Conservation (phyloP, 2,113 vertebrate species). For the Amphiprion percula region DNA sequence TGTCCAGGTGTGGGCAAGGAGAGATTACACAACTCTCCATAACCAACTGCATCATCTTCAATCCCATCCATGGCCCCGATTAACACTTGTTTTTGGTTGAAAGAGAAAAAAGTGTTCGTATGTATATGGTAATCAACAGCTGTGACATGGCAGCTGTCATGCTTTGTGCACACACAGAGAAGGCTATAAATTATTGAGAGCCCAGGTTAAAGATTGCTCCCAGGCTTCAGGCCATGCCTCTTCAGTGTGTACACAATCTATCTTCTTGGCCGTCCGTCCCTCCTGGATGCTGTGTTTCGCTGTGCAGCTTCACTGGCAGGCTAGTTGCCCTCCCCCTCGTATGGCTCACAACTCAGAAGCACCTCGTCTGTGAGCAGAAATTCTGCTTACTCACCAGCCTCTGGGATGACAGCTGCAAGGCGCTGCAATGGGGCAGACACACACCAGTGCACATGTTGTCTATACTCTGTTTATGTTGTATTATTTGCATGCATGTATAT, state of each 20-base stretch:
- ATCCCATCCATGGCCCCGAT: conserved; percentile 4
- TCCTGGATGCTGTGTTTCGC: conserved; percentile 36
- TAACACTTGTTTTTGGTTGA: conserved; percentile 2
- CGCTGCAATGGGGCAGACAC: conserved; percentile 52
- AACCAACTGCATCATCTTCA: conserved; percentile 10
- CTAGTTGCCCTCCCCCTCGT: conserved; percentile 44
- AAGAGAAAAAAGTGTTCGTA: conserved; percentile 26
- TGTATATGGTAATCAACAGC: conserved; percentile 41
- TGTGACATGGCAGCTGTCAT: conserved; percentile 59
- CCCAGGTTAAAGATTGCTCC: conserved; percentile 61
- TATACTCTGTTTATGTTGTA: conserved; percentile 20
- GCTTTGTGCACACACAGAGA: conserved; percentile 42
- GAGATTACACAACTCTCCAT: neutral
- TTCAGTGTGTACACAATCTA: conserved; percentile 27
- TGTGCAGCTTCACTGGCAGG: conserved; percentile 23
- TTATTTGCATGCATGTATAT: conserved; percentile 1
- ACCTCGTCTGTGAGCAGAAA: conserved; percentile 58
- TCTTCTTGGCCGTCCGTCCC: neutral
- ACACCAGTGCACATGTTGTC: conserved; percentile 22
- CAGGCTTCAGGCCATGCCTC: conserved; percentile 37
- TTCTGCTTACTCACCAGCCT: conserved; percentile 82
- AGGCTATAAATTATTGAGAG: conserved; percentile 69
- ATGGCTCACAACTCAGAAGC: conserved; percentile 54
- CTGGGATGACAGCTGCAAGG: conserved; percentile 71
- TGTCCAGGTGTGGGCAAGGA: conserved; percentile 4